These are phyloP conservation scores for Notolabrus celidotus DNA, from an alignment of 2,797 vertebrate genomes.

Conservation along the genomic window DNA sequence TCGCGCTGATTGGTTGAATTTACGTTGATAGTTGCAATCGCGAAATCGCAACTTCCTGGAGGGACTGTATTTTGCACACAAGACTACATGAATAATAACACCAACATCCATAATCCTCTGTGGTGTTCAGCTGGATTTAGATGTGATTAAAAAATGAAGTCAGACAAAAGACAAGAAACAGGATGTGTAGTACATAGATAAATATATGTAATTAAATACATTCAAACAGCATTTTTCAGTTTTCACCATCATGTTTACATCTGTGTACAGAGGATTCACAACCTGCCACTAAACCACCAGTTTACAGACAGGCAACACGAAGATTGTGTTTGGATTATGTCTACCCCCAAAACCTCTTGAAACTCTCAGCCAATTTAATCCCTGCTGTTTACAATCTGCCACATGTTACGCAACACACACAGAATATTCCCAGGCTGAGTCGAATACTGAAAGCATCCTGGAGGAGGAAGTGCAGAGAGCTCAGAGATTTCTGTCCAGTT, in stretches of 20 bases:
- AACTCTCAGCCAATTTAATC: conserved; percentile 58
- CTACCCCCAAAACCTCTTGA: conserved; percentile 16
- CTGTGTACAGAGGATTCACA: conserved; percentile 32
- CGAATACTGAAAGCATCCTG: neutral
- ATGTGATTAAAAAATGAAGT: neutral
- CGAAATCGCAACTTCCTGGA: no score
- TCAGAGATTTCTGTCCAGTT: neutral
- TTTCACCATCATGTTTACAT: conserved; percentile 40
- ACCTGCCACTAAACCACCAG: conserved; percentile 31
- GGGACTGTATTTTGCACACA: no score
- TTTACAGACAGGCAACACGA: conserved; percentile 52
- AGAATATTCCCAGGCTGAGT: conserved; percentile 3
- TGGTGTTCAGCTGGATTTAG: no score
- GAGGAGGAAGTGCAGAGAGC: neutral
- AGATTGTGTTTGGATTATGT: conserved; percentile 49
- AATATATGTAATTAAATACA: conserved; percentile 69
- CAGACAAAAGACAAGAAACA: conserved; percentile 1
- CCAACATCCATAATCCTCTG: no score
- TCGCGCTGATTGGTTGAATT: no score
- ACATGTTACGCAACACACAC: conserved; percentile 34
- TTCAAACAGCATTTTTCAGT: conserved; percentile 58
- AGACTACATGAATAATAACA: no score
- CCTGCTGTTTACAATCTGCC: conserved; percentile 37
- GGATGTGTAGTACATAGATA: conserved; percentile 55
- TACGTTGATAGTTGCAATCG: no score